phyloP scores from a whole-genome alignment of 1,140 invertebrate species.

The Acromyrmex charruanus region DNA sequence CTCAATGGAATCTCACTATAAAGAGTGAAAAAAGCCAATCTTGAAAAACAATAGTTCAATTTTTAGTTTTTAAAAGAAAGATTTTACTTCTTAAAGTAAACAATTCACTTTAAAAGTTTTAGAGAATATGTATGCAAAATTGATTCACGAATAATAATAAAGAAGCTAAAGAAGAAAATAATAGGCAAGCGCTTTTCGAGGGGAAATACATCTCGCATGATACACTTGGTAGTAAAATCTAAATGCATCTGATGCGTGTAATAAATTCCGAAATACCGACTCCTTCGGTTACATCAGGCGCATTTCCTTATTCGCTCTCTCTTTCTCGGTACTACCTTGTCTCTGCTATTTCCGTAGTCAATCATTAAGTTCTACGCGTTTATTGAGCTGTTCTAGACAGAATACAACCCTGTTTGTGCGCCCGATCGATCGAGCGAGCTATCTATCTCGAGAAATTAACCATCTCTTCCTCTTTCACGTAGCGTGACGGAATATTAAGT shows the following conservation, averaged over 20 bases:
- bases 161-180: background rate
- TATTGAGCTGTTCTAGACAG: constrained; percentile 29
- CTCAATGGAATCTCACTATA: too few relatives aligned
- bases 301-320: constrained; percentile 1
- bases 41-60: too few relatives aligned
- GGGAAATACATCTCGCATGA: background rate
- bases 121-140: background rate
- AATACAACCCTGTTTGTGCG: background rate
- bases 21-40: too few relatives aligned
- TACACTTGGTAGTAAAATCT: constrained; percentile 5
- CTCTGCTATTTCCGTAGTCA: constrained; percentile 40
- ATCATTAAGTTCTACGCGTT: constrained; percentile 3
- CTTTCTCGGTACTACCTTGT: background rate
- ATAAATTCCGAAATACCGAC: constrained; percentile 30
- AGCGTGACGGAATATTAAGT: constrained; percentile 69
- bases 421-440: constrained; percentile 46
- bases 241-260: background rate
- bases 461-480: constrained; percentile 19
- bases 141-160: constrained; percentile 24
- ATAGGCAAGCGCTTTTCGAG: background rate
- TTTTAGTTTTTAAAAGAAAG: too few relatives aligned
- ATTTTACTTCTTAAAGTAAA: too few relatives aligned
- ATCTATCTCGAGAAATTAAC: constrained; percentile 65
- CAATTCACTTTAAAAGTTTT: too few relatives aligned
- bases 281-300: background rate